A percentile compares a stretch with the other conserved stretches of the same genome.
These are phyloP conservation scores for Philhelius pedissequus DNA, from an alignment of 2,888 invertebrate species.

Conservation along the genomic window DNA sequence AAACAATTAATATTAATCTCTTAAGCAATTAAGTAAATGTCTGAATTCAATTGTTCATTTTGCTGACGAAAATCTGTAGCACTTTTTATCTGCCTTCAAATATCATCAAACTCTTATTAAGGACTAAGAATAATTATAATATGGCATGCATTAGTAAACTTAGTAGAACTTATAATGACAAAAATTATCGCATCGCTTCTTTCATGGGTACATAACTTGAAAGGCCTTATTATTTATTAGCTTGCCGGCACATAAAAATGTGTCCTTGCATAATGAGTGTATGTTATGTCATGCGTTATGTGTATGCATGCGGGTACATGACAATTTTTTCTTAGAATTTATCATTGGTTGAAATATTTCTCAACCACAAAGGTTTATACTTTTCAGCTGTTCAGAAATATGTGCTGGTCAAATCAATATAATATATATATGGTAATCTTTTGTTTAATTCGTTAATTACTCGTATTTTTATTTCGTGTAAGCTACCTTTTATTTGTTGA, in stretches of 20 bases:
- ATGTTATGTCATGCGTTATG: background rate
- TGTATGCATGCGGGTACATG: background rate
- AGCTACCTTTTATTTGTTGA: background rate
- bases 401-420: background rate
- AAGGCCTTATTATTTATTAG: background rate
- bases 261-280: slow-evolving; percentile 11
- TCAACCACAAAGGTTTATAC: background rate
- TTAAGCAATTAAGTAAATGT: background rate
- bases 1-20: background rate
- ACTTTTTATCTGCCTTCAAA: background rate
- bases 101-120: background rate
- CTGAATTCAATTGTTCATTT: background rate
- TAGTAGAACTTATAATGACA: background rate
- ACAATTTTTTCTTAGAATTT: background rate
- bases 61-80: background rate
- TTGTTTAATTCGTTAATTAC: background rate
- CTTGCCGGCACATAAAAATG: background rate
- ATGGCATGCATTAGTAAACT: no score
- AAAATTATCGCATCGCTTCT: background rate
- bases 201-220: background rate
- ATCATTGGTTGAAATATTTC: background rate
- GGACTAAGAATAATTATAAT: background rate
- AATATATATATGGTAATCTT: background rate
- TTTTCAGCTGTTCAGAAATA: background rate
- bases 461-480: background rate